Evolutionary conservation across 2,113 vertebrate genomes (phyloP).

Genomic region (Cochlearius cochlearius): DNA sequence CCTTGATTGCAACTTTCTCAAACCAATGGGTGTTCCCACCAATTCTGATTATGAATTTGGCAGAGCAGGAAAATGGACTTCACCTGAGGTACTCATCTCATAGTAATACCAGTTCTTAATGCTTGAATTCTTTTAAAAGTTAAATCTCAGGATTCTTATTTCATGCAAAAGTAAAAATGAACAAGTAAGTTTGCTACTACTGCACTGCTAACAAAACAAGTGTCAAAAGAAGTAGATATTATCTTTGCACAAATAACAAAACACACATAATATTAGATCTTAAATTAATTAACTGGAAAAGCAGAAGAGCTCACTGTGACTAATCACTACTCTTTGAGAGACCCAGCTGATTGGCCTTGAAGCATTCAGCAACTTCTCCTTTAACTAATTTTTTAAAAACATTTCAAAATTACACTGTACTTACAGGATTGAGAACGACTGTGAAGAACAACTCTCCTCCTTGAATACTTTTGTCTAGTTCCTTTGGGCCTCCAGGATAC

Average conservation of each 20-base stretch:
- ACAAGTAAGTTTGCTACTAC: not conserved
- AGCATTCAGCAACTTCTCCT: not conserved
- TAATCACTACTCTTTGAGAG: not conserved
- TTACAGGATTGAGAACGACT: constrained; percentile 94
- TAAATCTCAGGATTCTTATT: not conserved
- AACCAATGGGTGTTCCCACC: not conserved
- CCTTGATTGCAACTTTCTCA: not conserved
- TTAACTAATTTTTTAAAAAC: not conserved
- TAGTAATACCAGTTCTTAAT: not conserved
- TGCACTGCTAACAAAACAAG: not conserved
- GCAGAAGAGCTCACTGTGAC: not conserved
- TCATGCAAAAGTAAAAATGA: not conserved
- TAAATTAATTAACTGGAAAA: not conserved
- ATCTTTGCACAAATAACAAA: not conserved
- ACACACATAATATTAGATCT: not conserved
- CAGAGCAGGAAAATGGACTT: not conserved
- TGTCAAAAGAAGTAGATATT: not conserved
- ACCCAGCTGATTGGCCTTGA: not conserved
- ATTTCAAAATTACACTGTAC: constrained; percentile 52
- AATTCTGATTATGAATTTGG: not conserved
- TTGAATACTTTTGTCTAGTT: constrained; percentile 94
- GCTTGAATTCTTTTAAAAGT: not conserved
- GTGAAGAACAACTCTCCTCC: constrained; percentile 97
- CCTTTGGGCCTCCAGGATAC: constrained; percentile 93
- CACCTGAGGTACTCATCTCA: not conserved